Evolutionary conservation across 2,113 vertebrate genomes (phyloP).

Genomic region (Sapajus apella): DNA sequence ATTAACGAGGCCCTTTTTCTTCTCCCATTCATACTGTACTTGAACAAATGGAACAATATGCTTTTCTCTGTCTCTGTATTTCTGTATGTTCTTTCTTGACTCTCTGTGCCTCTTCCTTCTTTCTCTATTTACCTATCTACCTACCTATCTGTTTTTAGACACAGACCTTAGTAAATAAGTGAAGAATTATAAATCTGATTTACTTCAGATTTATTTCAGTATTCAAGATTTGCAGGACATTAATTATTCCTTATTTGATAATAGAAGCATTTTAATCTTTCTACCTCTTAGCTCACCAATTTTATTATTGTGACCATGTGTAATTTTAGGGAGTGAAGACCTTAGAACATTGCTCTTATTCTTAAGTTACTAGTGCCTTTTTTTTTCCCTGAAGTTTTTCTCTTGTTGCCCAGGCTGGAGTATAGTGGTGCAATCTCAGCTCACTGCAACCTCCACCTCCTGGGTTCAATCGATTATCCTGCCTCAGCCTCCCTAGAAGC

Average conservation of each 20-base stretch:
- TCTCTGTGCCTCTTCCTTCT: not conserved
- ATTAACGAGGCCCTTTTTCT: slow-evolving; percentile 27
- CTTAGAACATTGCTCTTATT: not conserved
- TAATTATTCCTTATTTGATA: not conserved
- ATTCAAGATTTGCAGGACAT: not conserved
- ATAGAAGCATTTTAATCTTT: not conserved
- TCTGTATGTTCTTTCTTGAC: not conserved
- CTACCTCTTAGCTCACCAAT: not conserved
- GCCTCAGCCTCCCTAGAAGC: no score
- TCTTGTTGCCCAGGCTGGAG: no score
- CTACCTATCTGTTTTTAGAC: not conserved
- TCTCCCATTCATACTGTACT: not conserved
- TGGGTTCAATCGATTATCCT: no score
- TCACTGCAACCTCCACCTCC: no score
- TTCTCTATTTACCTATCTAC: no score
- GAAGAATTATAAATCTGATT: not conserved
- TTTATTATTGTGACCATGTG: not conserved
- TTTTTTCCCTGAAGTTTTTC: not conserved
- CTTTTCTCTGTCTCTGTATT: not conserved
- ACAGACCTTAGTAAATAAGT: not conserved
- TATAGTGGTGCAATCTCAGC: no score
- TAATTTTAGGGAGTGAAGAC: not conserved
- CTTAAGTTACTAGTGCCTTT: not conserved
- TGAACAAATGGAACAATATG: not conserved
- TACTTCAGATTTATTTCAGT: not conserved